A percentile compares a stretch with the other conserved stretches of the same genome.
These are phyloP conservation scores for Hydrophis major DNA, from an alignment of 2,797 vertebrate genomes.

Conservation along the genomic window DNA sequence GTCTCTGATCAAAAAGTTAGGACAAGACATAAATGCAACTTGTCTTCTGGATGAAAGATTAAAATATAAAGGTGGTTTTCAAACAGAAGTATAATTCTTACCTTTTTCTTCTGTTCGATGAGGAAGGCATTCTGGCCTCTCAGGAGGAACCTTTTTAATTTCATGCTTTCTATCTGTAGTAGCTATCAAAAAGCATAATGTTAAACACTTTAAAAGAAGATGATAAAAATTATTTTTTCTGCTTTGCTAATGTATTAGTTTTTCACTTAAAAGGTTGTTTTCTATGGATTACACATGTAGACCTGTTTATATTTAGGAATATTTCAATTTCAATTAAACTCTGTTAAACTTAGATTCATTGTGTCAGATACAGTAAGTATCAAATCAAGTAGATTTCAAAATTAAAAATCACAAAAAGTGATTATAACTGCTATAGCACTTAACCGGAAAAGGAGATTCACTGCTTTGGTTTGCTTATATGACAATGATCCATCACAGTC, in stretches of 20 bases:
- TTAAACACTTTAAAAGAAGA: background rate
- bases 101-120: constrained; percentile 91
- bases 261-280: background rate
- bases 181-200: constrained; percentile 51
- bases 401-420: background rate
- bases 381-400: background rate
- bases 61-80: background rate
- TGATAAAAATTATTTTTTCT: background rate
- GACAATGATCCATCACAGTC: background rate
- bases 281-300: background rate
- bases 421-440: background rate
- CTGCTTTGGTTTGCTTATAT: background rate
- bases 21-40: background rate
- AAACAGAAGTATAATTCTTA: constrained; percentile 69
- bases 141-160: constrained; percentile 89
- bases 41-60: background rate
- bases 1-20: background rate
- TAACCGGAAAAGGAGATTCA: background rate
- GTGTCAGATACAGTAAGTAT: background rate
- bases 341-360: background rate
- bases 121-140: constrained; percentile 92
- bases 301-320: background rate
- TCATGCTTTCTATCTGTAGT: constrained; percentile 87
- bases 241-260: background rate
- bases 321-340: background rate